Evolutionary conservation across 2,113 vertebrate species (phyloP), one percentile per base, ranked within the genome.

Genomic region (Gavia stellata): DNA sequence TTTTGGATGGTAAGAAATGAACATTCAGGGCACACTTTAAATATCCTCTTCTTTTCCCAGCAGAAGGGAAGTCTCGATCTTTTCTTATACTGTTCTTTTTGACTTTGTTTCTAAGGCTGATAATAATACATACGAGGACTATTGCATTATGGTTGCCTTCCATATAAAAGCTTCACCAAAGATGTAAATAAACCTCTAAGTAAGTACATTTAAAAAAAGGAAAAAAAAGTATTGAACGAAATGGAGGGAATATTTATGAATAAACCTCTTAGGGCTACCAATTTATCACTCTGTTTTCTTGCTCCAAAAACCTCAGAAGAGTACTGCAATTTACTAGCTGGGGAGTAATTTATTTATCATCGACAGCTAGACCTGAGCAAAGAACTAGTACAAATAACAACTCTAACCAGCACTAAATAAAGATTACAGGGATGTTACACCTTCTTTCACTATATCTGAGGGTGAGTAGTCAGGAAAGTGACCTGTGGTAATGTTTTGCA

Each of bases 261-360:
- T 81, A 96, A 97, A 92, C 10, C 29, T 96, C 85, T 93, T 84
- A 92, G 63, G 72, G 58, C 50, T 96, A 96, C 47, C 75, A 73
- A 94, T 97, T 97, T 65, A 96, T 97, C 89, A 86, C 45, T 91
- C 87, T 78, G 33, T 47, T 96, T 94, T 95, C 75, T 92, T 97
- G 75, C n/a, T 97, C 72, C 86, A 58, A 94, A 96, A 94, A 31
- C n/a, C 73, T 81, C 70, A 85, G 34, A 95, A 93, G 59, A 95
- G 47, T 87, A 49, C 34, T 84, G 42, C 95, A 89, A 88, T 96
- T 97, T 97, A 95, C 72, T 71, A 65, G n/a, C 74, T 80, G 42
- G 33, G 55, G 38, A 97, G 50, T 86, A 91, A 97, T 96, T 97
- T 94, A 89, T 97, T 97, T 97, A 82, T 70, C 33, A 20, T 84